Evolutionary conservation across 2,888 invertebrate species (phyloP).

Genomic region (Chrysolina haemoptera): DNA sequence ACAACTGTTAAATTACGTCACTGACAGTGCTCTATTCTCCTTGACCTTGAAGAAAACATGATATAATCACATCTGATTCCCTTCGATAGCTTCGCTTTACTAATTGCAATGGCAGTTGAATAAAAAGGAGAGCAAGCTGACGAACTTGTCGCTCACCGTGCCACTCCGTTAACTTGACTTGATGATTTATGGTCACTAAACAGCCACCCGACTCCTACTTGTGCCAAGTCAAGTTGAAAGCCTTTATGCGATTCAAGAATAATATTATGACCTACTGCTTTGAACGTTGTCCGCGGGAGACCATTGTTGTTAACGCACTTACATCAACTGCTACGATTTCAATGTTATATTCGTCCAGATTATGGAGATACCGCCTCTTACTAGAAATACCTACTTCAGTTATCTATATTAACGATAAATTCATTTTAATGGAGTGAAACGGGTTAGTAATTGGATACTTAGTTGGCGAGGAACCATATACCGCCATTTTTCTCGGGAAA

Average conservation of each 20-base stretch:
- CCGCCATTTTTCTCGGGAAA: background rate
- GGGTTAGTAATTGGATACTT: background rate
- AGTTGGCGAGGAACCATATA: background rate
- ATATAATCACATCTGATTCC: background rate
- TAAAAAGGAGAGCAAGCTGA: background rate
- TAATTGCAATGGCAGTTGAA: background rate
- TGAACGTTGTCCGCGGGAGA: slow-evolving; percentile 20
- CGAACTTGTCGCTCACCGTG: background rate
- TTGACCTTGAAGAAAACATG: background rate
- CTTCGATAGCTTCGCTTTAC: background rate
- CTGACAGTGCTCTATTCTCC: too few relatives aligned
- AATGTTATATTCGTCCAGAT: slow-evolving; percentile 14
- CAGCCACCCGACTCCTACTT: slow-evolving; percentile 17
- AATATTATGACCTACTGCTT: slow-evolving; percentile 23
- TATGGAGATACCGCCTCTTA: slow-evolving; percentile 12
- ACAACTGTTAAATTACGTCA: too few relatives aligned
- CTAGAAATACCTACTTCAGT: background rate
- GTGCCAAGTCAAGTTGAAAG: slow-evolving; percentile 9
- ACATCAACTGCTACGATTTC: slow-evolving; percentile 22
- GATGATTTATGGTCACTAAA: slow-evolving; percentile 14
- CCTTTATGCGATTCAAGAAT: slow-evolving; percentile 9
- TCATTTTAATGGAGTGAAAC: slow-evolving; percentile 3
- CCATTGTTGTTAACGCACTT: slow-evolving; percentile 22
- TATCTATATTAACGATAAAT: slow-evolving; percentile 2
- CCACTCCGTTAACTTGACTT: slow-evolving; percentile 14